Conservation (phyloP, 2,797 vertebrate species). For the Siniperca undulata region DNA sequence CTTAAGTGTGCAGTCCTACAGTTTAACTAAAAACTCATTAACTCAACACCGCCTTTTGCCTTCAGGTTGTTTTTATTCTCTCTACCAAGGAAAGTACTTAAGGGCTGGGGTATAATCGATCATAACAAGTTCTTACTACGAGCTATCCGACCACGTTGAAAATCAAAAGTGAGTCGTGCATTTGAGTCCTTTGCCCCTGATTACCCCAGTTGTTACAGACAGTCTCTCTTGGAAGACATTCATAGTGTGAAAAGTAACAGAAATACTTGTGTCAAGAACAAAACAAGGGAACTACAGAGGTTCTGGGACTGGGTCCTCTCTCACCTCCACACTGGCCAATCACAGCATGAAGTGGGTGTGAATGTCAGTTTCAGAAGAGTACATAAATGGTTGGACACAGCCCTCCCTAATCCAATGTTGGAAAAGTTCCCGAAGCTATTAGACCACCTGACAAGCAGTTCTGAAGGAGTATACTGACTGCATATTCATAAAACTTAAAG, state of each 20-base stretch:
- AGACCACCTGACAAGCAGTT: neutral
- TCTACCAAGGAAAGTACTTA: neutral
- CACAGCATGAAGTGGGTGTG: neutral
- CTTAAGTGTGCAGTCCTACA: conserved; percentile 10
- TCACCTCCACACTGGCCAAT: neutral
- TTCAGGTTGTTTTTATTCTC: neutral
- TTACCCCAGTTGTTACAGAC: neutral
- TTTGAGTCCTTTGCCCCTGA: no score
- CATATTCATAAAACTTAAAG: no score
- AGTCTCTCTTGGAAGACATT: no score
- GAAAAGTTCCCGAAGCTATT: neutral
- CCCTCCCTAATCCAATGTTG: neutral
- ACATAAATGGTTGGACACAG: neutral
- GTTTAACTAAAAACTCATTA: conserved; percentile 28
- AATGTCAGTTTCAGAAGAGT: neutral
- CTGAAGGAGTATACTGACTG: neutral
- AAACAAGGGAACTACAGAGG: no score
- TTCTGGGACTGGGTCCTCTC: no score
- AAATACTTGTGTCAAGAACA: no score
- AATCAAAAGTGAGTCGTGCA: neutral
- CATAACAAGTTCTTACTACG: neutral
- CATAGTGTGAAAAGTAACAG: no score
- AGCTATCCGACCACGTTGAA: neutral
- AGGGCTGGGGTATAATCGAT: neutral
- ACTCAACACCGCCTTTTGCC: neutral